Evolutionary conservation across 2,797 vertebrate species (phyloP).

Genomic region (Arrhamphus sclerolepis): DNA sequence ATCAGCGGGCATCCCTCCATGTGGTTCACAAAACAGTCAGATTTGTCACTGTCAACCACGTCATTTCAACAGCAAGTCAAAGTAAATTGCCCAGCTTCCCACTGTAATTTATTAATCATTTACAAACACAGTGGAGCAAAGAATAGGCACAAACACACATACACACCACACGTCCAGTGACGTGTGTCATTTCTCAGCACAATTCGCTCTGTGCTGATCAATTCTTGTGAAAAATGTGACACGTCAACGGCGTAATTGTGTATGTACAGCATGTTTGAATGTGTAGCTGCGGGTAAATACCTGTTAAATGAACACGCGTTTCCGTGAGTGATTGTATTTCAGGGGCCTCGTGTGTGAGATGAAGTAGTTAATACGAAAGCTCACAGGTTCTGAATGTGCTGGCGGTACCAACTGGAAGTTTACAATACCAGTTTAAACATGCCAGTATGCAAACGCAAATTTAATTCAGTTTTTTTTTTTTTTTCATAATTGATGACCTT

Average conservation of each 20-base stretch:
- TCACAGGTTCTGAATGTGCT: too few species aligned
- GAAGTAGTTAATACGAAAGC: too few species aligned
- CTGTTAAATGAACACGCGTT: constrained; percentile 4
- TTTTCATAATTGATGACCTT: too few species aligned
- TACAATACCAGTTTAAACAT: too few species aligned
- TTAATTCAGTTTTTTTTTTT: too few species aligned
- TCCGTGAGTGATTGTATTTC: not conserved
- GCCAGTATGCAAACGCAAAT: too few species aligned
- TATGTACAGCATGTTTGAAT: not conserved
- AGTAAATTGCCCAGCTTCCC: constrained; percentile 48
- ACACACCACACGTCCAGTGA: not conserved
- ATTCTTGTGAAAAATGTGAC: constrained; percentile 39
- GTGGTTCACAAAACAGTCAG: constrained; percentile 13
- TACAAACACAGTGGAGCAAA: constrained; percentile 41
- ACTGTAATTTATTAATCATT: constrained; percentile 55
- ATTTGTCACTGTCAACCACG: constrained; percentile 59
- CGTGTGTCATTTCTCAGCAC: constrained; percentile 39
- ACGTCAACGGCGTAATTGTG: constrained; percentile 18
- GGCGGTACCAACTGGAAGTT: too few species aligned
- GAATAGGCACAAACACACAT: constrained; percentile 23
- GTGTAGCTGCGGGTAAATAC: constrained; percentile 13
- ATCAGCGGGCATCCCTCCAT: not conserved
- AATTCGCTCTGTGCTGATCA: constrained; percentile 18
- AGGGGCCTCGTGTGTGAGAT: not conserved
- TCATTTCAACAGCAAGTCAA: constrained; percentile 52